phyloP scores from a whole-genome alignment of 2,888 invertebrate genomes.

The Tetragnatha montana region DNA sequence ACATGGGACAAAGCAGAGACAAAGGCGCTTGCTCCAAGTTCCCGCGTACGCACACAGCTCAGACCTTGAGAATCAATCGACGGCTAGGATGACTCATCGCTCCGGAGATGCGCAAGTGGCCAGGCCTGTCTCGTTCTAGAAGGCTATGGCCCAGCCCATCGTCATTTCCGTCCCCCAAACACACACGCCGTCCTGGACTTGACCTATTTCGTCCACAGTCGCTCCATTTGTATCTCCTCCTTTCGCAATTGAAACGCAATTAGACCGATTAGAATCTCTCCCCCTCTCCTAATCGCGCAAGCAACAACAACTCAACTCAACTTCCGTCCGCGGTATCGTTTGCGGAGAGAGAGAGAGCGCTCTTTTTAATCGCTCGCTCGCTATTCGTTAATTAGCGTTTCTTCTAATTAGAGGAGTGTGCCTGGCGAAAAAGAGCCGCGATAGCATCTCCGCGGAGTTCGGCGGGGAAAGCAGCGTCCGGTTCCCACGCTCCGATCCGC shows the following conservation, averaged over 20 bases:
- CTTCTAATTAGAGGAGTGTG: slow-evolving; percentile 13
- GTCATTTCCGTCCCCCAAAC: neutral
- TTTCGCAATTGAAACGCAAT: slow-evolving; percentile 31
- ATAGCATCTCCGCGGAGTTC: slow-evolving; percentile 12
- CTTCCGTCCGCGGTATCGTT: neutral
- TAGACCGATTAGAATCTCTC: slow-evolving; percentile 42
- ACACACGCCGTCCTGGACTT: neutral
- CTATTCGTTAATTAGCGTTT: slow-evolving; percentile 13
- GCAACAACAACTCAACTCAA: slow-evolving; percentile 28
- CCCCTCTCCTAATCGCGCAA: slow-evolving; percentile 15
- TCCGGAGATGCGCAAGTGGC: too few species aligned
- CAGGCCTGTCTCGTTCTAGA: too few species aligned
- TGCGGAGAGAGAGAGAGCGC: neutral
- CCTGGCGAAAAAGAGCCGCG: neutral
- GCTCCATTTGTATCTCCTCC: slow-evolving; percentile 18
- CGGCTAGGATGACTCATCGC: too few species aligned
- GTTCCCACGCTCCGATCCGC: slow-evolving; percentile 18
- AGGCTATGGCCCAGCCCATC: neutral
- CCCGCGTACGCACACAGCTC: too few species aligned
- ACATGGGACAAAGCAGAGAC: too few species aligned
- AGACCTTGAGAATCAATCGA: too few species aligned
- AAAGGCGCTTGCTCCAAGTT: too few species aligned
- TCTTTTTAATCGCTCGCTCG: neutral
- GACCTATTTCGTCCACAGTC: neutral
- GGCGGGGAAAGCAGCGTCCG: neutral